Percentiles rank a stretch among this genome's conserved stretches.
These are phyloP conservation scores for Platycercus adscitus DNA, from an alignment of 2,113 vertebrate species.

Conservation along the genomic window DNA sequence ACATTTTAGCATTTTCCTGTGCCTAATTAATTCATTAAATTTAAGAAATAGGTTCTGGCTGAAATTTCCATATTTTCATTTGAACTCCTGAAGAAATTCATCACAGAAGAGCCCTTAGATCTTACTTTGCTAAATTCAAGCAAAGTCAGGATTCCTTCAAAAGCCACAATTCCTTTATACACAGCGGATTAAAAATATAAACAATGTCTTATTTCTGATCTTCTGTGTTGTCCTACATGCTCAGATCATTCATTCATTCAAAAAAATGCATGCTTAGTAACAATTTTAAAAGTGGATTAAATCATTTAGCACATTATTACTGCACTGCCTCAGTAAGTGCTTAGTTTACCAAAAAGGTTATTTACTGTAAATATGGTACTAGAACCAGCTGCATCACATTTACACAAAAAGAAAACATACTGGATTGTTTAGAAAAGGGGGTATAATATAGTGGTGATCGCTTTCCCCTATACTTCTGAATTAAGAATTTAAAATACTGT, in stretches of 20 bases:
- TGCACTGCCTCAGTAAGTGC: constrained; percentile 28
- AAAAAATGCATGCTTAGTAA: constrained; percentile 16
- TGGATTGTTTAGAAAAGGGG: constrained; percentile 77
- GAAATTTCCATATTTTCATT: constrained; percentile 30
- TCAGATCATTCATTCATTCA: constrained; percentile 14
- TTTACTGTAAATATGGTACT: constrained; percentile 68
- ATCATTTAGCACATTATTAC: constrained; percentile 55
- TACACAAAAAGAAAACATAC: constrained; percentile 70
- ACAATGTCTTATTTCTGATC: constrained; percentile 1
- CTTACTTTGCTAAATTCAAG: constrained; percentile 6
- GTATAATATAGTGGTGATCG: constrained; percentile 69
- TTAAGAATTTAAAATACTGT: constrained; percentile 76
- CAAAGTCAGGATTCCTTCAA: constrained; percentile 10
- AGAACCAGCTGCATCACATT: constrained; percentile 77
- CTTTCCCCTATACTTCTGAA: constrained; percentile 72
- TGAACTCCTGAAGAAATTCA: constrained; percentile 44
- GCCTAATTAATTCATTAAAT: constrained; percentile 33
- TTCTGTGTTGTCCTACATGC: not conserved
- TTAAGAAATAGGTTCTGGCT: constrained; percentile 13
- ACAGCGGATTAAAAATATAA: constrained; percentile 34
- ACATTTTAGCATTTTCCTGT: constrained; percentile 24
- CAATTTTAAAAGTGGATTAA: constrained; percentile 52
- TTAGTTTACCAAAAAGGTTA: constrained; percentile 70
- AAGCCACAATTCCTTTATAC: not conserved
- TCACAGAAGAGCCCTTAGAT: constrained; percentile 30